Evolutionary conservation across 2,888 invertebrate genomes (phyloP), one percentile per base, ranked within the genome.

Genomic region (Miltochrista miniata): DNA sequence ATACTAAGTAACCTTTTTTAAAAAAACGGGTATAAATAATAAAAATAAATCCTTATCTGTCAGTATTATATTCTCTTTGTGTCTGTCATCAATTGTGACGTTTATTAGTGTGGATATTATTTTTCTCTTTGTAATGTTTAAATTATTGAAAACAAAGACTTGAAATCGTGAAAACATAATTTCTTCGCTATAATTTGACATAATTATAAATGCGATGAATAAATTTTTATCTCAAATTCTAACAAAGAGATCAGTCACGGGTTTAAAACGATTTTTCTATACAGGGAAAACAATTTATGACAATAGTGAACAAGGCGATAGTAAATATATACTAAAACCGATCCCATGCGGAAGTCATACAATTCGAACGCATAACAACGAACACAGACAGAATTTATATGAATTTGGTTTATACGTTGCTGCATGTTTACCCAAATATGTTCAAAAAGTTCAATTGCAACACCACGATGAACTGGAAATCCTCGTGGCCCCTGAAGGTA

Each of bases 351-450:
- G 73, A 12, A 64, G 64, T 40, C 72, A 77, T 53, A 90, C 87
- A 0, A 36, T 90, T 1, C 76, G 76, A 44, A 76, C 61, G 39
- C 90, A 90, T 53, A 75, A 90, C 46, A 90, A 88, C 40, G 39
- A 42, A 0, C 68, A 56, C 41, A 78, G 90, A 2, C 85, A 89
- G 64, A 71, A 57, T 13, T 67, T 90, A 1, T 90, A 90, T 45
- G 86, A 90, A 45, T 90, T 87, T 45, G 90, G 90, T 14, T 61
- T 90, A 2, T 90, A 90, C 57, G 84, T 83, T 0, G 90, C 87
- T 1, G 79, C 84, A 2, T 90, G 90, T 56, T 53, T 90, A 62
- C 90, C 90, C 0, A 90, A 89, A 59, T 90, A 70, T 54, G 87
- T 90, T 1, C 90, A 90, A 56, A 84, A 83, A 60, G 69, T 90